A percentile compares a stretch with the other conserved stretches of the same genome.
Evolutionary conservation across 1,140 invertebrate species (phyloP).

Genomic region (Aricia agestis): DNA sequence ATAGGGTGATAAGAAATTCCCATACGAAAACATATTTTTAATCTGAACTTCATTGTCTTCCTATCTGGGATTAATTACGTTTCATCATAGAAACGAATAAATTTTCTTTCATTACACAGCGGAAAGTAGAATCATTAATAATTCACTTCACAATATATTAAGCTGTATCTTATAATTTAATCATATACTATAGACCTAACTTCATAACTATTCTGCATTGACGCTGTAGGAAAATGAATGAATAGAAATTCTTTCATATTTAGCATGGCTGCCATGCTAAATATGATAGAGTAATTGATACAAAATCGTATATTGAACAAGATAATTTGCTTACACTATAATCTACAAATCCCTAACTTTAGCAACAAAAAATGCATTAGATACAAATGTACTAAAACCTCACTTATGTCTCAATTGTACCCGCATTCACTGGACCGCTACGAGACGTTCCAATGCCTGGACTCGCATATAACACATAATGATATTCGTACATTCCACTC

Average conservation of each 20-base stretch:
- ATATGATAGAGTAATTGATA: no score
- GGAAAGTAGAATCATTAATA: no score
- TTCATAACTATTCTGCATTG: no score
- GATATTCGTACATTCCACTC: slow-evolving; percentile 29
- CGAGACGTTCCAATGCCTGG: slow-evolving; percentile 24
- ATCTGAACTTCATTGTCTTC: neutral
- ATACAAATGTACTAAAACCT: neutral
- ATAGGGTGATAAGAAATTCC: neutral
- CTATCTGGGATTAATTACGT: neutral
- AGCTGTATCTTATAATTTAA: no score
- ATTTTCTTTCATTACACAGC: neutral
- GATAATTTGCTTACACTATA: no score
- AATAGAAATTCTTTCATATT: no score
- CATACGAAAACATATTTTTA: neutral
- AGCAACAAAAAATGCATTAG: neutral
- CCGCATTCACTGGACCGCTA: slow-evolving; percentile 4
- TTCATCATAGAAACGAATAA: neutral
- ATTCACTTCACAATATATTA: no score
- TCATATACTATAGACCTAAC: no score
- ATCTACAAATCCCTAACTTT: neutral
- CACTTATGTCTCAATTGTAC: slow-evolving; percentile 5
- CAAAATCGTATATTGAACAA: no score
- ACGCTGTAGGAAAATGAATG: no score
- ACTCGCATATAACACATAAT: slow-evolving; percentile 30
- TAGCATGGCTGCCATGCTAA: no score